Evolutionary conservation across 2,888 invertebrate genomes (phyloP), one percentile per base, ranked within the genome.

Genomic region (Agrochola lychnidis): DNA sequence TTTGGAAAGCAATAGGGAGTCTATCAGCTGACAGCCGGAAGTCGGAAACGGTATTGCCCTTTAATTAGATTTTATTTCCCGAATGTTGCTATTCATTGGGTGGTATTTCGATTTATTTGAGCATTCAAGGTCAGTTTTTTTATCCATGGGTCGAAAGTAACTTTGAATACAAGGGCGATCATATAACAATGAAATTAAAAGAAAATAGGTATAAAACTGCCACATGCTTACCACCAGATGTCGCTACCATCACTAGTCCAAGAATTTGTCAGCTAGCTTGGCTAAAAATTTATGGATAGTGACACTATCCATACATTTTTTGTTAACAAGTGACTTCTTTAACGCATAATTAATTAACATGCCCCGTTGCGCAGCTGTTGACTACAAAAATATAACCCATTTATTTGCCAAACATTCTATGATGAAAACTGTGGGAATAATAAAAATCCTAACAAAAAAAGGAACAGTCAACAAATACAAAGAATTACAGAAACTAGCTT

Each of bases 1-100:
- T 95, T 95, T 92, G 95, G 94, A 95, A 95, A 95, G 96, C 94
- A 93, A 94, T 86, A 93, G 91, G 92, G 94, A 93, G 89, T 93
- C 91, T 93, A 96, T 95, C 96, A 96, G 96, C 96, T 97, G 97
- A 96, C 97, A 96, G 96, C 94, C 96, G 96, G 96, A 96, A 96
- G 90, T 93, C 87, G 85, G 84, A 88, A 83, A 76, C 77, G 78
- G 88, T 92, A 90, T 93, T 94, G 93, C 93, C 92, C 90, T 86
- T 59, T 78, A 78, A 69, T 81, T 80, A 14, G 51, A 82, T 76
- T 84, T 85, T 81, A 82, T 77, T 85, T 79, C 78, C 67, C 70
- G 7, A 88, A 87, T 86, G 79, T 84, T 81, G 80, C 83, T 73
- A 87, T 73, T 62, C 4, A 57, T 68, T 56, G 5, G 16, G 75